A percentile compares a stretch with the other conserved stretches of the same genome.
phyloP scores from a whole-genome alignment of 2,888 invertebrate species.

The Nemotelus nigrinus region DNA sequence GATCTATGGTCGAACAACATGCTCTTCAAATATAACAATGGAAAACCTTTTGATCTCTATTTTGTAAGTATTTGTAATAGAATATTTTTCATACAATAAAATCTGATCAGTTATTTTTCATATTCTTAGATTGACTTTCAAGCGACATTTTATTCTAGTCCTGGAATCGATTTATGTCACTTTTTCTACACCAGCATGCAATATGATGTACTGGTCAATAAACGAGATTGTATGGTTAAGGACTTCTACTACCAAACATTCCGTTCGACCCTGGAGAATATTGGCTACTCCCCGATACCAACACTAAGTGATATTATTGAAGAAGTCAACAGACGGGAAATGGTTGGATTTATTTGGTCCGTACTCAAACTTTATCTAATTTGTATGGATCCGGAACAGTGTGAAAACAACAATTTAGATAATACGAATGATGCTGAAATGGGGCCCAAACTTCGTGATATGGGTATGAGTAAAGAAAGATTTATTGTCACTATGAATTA shows the following conservation, averaged over 20 bases:
- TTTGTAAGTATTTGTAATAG: conserved; percentile 60
- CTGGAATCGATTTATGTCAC: conserved; percentile 63
- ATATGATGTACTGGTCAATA: conserved; percentile 56
- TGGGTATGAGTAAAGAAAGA: conserved; percentile 54
- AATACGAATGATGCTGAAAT: conserved; percentile 2
- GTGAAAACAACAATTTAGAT: conserved; percentile 50
- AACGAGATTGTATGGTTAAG: conserved; percentile 57
- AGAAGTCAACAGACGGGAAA: conserved; percentile 51
- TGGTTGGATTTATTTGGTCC: conserved; percentile 52
- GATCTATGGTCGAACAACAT: conserved; percentile 69
- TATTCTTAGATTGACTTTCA: conserved; percentile 62
- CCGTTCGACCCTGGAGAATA: conserved; percentile 52
- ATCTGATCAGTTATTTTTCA: not conserved
- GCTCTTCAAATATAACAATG: conserved; percentile 65
- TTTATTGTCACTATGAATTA: conserved; percentile 59
- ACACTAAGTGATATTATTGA: conserved; percentile 48
- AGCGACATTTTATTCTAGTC: conserved; percentile 61
- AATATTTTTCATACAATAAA: not conserved
- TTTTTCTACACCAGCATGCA: conserved; percentile 62
- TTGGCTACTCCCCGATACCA: conserved; percentile 50
- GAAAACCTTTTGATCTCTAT: conserved; percentile 60
- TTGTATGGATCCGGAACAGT: conserved; percentile 50
- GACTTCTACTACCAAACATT: conserved; percentile 19
- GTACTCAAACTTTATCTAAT: conserved; percentile 52
- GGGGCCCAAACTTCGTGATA: conserved; percentile 2